Base-by-base conservation (phyloP, 2,797 vertebrate genomes). In the Rhynchotus rufescens region DNA sequence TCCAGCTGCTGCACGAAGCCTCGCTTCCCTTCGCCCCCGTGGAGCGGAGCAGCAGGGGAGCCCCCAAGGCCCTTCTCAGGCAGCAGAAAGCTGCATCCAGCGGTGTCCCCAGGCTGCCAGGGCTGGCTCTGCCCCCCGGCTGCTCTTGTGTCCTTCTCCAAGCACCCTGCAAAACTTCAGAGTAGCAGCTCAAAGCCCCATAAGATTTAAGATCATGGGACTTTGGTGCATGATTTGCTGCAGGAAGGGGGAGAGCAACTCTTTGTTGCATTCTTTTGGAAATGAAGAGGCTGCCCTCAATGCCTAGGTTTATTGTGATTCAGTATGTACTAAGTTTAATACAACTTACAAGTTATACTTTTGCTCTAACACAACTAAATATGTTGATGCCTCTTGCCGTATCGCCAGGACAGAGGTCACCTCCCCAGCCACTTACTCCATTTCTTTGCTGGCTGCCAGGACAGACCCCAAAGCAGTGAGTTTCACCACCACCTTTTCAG, bases 61-160 rank as follows among this genome's bases (percentile, higher is more conserved):
- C 47, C 69, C 90, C 79, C 38, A 20, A 71, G 90, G 60, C 73
- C 52, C 84, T 76, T 83, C 92, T 85, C 67, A 93, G 84, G 69
- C 81, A 92, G 56, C 45, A 76, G 93, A 95, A 85, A 67, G 56
- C 88, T 57, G 60, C 60, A 32, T 54, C 90, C 84, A 93, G 94
- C 92, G 42, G 73, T 93, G 94, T 87, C 69, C 83, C 64, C 52
- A 56, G 91, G 16, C 76, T 34, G 4, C 20, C 36, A 36, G 9
- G 36, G 36, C 36, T 36, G 36, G 36, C 36, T 36, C 36, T 36
- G 36, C 36, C 36, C 36, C 36, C 36, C 9, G 36, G 36, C 15
- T 2, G 8, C 40, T 38, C 40, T 45, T 83, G 51, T 69, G 90
- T 69, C 2, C 3, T 34, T 71, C 79, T 85, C 47, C 60, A 54